phyloP scores from a whole-genome alignment of 2,888 invertebrate genomes.

The Dione vanillae region DNA sequence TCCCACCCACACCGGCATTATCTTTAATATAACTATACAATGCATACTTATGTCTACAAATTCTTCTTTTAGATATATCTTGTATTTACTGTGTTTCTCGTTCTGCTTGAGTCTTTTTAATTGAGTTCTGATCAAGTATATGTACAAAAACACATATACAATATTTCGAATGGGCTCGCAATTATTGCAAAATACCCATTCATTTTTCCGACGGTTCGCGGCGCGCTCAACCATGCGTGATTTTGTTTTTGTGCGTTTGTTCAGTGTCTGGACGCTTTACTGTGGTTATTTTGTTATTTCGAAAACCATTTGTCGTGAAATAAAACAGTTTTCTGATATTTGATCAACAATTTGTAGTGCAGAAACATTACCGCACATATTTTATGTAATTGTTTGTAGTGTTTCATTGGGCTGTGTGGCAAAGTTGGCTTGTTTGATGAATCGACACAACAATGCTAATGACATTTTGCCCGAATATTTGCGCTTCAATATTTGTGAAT shows the following conservation, averaged over 20 bases:
- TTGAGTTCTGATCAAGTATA: constrained; percentile 2
- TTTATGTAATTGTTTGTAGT: constrained; percentile 51
- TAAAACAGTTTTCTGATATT: constrained; percentile 67
- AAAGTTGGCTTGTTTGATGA: constrained; percentile 47
- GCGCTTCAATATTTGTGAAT: constrained; percentile 55
- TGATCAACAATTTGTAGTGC: constrained; percentile 57
- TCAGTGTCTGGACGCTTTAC: constrained; percentile 72
- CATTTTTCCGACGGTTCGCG: constrained; percentile 72
- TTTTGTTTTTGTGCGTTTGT: constrained; percentile 79
- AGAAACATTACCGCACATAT: constrained; percentile 49
- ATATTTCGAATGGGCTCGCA: constrained; percentile 60
- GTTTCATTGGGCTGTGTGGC: constrained; percentile 41
- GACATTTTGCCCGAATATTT: constrained; percentile 49
- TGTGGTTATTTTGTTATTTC: constrained; percentile 74
- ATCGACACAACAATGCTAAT: constrained; percentile 48
- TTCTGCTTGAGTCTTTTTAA: not conserved
- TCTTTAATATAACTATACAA: constrained; percentile 41
- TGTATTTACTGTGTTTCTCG: not conserved
- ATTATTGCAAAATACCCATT: constrained; percentile 78
- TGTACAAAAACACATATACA: constrained; percentile 32
- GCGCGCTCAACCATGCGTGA: constrained; percentile 76
- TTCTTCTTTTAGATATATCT: not conserved
- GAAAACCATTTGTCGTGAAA: constrained; percentile 69
- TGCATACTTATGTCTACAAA: constrained; percentile 30
- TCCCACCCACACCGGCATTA: constrained; percentile 51